Base-by-base conservation (phyloP, 2,888 invertebrate species). In the Spodoptera exigua region DNA sequence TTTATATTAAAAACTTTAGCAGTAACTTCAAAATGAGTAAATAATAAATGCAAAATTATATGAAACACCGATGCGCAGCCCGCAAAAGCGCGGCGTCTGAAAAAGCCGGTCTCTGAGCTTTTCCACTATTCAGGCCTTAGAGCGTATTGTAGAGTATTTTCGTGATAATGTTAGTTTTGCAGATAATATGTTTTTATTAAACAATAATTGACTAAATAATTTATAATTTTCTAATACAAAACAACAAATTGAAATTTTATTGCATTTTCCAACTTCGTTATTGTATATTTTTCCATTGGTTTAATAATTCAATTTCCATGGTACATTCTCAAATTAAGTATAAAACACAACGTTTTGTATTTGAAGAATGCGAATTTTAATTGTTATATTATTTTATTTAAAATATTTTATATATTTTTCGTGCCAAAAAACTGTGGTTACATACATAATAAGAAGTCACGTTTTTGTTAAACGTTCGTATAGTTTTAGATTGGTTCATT, bases 51-150 rank as follows among this genome's bases (percentile, higher is more conserved):
- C 35, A 48, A 40, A 59, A 34, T 1, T 61, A 16, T 39, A n/a
- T 45, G 39, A 14, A 52, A 66, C 48, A 61, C 49, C 52, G 64
- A 61, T 52, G 47, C 52, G 63, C 61, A 70, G 61, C 77, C 76
- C 78, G 76, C 68, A 74, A 59, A 62, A 82, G 73, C 78, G 80
- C 61, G 79, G 81, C 84, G 80, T 83, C 86, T 88, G 88, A 88
- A 89, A 86, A 87, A 85, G 86, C 88, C 86, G 87, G 88, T 82
- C 78, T 71, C 76, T 66, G 84, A 90, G 90, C 90, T 90, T 90
- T 89, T 89, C 85, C 87, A 76, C 78, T 76, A 80, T 81, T 82
- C 82, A 79, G 79, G 67, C 58, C 18, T 47, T 70, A 74, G 65
- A 70, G 44, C 36, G 5, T 1, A 7, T 9, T 9, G 27, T 27